Evolutionary conservation across 2,888 invertebrate genomes (phyloP).

Genomic region (Hofmannophila pseudospretella): DNA sequence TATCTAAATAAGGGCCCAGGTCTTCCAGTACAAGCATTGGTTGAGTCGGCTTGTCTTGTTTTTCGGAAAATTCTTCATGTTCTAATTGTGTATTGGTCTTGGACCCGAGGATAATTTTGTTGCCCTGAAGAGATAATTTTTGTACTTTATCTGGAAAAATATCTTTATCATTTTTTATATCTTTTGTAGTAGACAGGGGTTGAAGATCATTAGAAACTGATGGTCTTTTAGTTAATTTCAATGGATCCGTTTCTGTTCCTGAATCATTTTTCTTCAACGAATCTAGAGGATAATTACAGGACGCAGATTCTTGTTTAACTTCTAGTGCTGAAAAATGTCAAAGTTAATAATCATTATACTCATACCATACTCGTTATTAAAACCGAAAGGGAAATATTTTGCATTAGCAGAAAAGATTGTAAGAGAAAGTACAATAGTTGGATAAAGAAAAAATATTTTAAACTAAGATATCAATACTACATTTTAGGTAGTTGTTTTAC

Average conservation of each 20-base stretch:
- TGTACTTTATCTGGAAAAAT: neutral
- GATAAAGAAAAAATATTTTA: too few relatives aligned
- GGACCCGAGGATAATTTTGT: slow-evolving; percentile 45
- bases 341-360: too few relatives aligned
- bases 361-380: too few relatives aligned
- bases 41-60: slow-evolving; percentile 14
- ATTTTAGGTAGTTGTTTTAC: too few relatives aligned
- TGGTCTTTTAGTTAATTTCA: neutral
- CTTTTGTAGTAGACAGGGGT: neutral
- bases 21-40: slow-evolving; percentile 35
- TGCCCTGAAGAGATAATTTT: slow-evolving; percentile 14
- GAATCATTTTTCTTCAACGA: neutral
- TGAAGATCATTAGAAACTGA: neutral
- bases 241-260: neutral
- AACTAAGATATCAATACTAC: too few relatives aligned
- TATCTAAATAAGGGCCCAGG: slow-evolving; percentile 32
- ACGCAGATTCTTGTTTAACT: neutral
- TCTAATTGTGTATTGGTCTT: slow-evolving; percentile 24
- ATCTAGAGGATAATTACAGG: neutral
- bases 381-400: too few relatives aligned
- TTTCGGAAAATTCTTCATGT: slow-evolving; percentile 13
- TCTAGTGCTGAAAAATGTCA: neutral
- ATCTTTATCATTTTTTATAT: neutral
- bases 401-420: too few relatives aligned
- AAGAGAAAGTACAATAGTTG: too few relatives aligned